Evolutionary conservation across 2,888 invertebrate genomes (phyloP), one percentile per base, ranked within the genome.

Genomic region (Thumatha senex): DNA sequence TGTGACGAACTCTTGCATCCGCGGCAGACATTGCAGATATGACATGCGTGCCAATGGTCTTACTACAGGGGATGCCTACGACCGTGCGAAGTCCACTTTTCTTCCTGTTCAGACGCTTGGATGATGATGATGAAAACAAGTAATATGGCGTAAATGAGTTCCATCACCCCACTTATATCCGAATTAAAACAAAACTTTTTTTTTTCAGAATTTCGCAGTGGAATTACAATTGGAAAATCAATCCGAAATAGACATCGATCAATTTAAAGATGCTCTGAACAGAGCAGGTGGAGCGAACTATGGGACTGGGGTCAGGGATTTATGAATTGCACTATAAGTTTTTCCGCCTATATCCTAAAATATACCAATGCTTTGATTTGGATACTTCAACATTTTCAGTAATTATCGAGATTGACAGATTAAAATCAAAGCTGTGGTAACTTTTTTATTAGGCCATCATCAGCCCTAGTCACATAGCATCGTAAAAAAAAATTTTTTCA

Each of bases 251-350:
- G 94, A 94, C 74, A 93, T 95, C 74, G 93, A 94, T 63, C 92
- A 93, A 77, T 95, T 96, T 80, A 93, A 93, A 71, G 94, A 94
- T 50, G 94, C 94, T 55, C 82, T 96, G 71, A 93, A 93, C 70
- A 94, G 94, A 77, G 96, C 96, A 52, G 95, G 96, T 34, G 96
- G 96, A 61, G 96, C 96, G 48, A 96, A 96, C 84, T 96, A 96
- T 74, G 96, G 96, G 45, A 96, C 96, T 42, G 96, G 96, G 39
- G 90, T 94, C 65, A 92, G 95, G 76, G 94, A 95, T 74, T 92
- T 90, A 89, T 92, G 90, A 92, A 86, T 80, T 80, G 67, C 74
- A 74, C 68, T 74, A 65, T 71, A 67, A 67, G 18, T 63, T 46
- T 51, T 62, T 56, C 69, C 60, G 58, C 65, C 55, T 63, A 46